Evolutionary conservation across 2,888 invertebrate species (phyloP).

Genomic region (Periphyllus acericola): DNA sequence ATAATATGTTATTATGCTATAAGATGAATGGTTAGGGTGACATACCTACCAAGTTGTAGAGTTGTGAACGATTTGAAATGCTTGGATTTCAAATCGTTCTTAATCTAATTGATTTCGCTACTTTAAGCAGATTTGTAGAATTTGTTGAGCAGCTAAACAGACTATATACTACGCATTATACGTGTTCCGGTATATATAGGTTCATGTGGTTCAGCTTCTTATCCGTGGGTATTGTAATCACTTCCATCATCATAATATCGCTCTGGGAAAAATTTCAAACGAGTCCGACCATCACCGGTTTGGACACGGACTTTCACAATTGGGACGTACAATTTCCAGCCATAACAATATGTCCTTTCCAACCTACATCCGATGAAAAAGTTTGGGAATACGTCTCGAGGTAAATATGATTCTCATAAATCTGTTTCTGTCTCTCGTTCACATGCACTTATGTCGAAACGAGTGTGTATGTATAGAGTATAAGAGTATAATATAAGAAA

Average conservation of each 20-base stretch:
- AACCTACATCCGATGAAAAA: constrained; percentile 71
- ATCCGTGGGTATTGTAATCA: constrained; percentile 75
- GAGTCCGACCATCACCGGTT: constrained; percentile 80
- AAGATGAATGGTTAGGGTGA: no score
- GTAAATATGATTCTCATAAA: constrained; percentile 66
- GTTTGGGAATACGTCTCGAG: constrained; percentile 69
- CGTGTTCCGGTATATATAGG: constrained; percentile 69
- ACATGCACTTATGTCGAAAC: no score
- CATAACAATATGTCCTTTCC: constrained; percentile 75
- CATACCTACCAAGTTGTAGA: no score
- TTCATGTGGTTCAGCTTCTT: constrained; percentile 85
- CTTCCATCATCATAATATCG: constrained; percentile 79
- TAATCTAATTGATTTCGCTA: no score
- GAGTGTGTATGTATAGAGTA: no score
- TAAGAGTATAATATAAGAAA: no score
- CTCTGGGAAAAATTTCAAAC: constrained; percentile 86
- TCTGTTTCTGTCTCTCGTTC: neutral
- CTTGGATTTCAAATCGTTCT: no score
- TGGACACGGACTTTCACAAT: constrained; percentile 84
- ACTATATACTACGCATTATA: no score
- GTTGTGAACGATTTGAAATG: no score
- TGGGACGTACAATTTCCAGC: constrained; percentile 83
- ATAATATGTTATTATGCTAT: no score
- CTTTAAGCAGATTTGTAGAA: no score
- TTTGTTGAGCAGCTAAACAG: no score